Conservation (phyloP, 2,113 vertebrate species). For the Physeter macrocephalus region DNA sequence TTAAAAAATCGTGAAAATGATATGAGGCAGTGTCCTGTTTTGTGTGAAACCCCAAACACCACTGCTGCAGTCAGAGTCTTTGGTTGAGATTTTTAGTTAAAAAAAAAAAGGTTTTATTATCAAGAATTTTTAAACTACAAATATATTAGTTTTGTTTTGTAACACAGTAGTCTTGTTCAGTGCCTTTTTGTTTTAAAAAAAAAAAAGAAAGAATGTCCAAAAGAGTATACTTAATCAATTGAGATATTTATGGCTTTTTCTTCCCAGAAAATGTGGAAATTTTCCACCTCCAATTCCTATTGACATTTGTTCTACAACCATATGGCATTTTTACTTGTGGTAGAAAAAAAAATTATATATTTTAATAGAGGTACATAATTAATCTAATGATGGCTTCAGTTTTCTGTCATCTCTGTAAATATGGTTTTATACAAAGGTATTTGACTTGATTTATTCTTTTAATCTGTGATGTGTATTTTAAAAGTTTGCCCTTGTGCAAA, state of each 20-base stretch:
- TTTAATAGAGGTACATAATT: background rate
- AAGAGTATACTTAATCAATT: background rate
- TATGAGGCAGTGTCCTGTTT: background rate
- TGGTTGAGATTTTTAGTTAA: background rate
- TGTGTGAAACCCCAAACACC: background rate
- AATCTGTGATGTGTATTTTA: background rate
- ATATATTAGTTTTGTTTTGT: background rate
- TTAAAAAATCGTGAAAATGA: background rate
- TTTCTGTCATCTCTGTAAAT: background rate
- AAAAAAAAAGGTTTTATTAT: background rate
- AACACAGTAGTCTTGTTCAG: background rate
- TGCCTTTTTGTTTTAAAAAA: background rate
- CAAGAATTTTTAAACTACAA: background rate
- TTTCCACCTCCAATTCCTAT: background rate
- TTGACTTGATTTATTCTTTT: background rate
- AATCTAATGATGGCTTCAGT: background rate
- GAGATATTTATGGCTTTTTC: background rate
- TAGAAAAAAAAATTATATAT: background rate
- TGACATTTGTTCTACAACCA: constrained; percentile 10
- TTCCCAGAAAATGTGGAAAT: background rate
- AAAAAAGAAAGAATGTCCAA: background rate
- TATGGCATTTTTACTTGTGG: background rate
- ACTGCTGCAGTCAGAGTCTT: background rate
- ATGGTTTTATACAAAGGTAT: background rate
- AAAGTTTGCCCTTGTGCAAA: background rate